Evolutionary conservation across 2,113 vertebrate species (phyloP), one percentile per base, ranked within the genome.

Genomic region (Chloropsis hardwickii): DNA sequence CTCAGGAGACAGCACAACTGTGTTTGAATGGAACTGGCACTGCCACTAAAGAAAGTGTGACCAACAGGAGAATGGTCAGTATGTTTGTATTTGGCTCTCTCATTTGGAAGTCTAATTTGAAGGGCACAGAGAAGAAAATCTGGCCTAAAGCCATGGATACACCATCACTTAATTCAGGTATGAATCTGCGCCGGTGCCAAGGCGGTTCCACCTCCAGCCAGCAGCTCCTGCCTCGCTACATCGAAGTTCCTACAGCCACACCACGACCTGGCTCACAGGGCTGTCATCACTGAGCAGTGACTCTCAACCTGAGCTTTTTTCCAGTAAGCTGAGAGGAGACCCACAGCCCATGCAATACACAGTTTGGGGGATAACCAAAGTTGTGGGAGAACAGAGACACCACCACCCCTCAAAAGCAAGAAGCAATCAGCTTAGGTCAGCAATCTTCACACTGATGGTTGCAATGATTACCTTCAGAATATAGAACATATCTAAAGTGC

Each of bases 101-200:
- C 69, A 74, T 70, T 50, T 87, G 48, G 33, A 84, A 91, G 33
- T 28, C 51, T 56, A 12, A 81, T 60, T 64, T 89, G 57, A 86
- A 80, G 54, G 28, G n/a, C 37, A 53, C 18, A 47, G 66, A 66
- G 27, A 71, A 61, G 18, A 77, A 94, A 81, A 67, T 51, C 42
- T 37, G 48, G 11, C 33, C 60, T 44, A 47, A 91, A 88, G 62
- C 37, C 47, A 61, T 10, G 28, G 69, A 44, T 25, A 37, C 5
- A 12, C n/a, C 84, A 42, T n/a, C 45, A 64, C 22, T 82, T 82
- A 70, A 71, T 86, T 70, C 74, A 62, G 25, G 14, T 39, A 54
- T 11, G 35, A 81, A 66, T 21, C 42, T 0, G 0, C 0, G 0
- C 19, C 0, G 6, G 12, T n/a, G 29, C 37, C 53, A 37, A 83